Base-by-base conservation (phyloP, 2,888 invertebrate genomes). In the Microlaimidae sp. region DNA sequence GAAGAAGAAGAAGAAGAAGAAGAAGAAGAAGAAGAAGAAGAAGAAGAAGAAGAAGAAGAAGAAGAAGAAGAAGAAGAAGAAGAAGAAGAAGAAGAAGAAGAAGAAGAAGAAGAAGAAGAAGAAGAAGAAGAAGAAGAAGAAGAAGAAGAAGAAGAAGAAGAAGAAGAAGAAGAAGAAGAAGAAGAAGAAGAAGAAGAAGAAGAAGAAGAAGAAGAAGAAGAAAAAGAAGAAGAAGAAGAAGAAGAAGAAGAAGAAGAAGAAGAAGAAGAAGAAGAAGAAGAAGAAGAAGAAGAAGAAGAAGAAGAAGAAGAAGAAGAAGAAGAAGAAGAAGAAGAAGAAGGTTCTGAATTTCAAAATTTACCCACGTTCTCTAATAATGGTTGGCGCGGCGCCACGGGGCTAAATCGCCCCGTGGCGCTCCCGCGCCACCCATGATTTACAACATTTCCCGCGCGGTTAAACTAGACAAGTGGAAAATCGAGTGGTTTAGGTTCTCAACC, bases 61-160 rank as follows among this genome's bases (percentile, higher is more conserved):
- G 46, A 45, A 45, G 46, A 45, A 45, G 46, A 45, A 45, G 46
- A 45, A 45, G 46, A 45, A 45, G 46, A n/a, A 45, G 46, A 45
- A 45, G 46, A 45, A 45, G 46, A 45, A 55, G 19, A 40, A 23
- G 40, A 51, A 51, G 40, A 23, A 43, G 23, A 54, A 52, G 10
- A 49, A 40, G 38, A 49, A 42, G 25, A 45, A 45, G 27, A 28
- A 58, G 27, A 21, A 46, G 58, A 55, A 27, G 45, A 41, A 21
- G 26, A 26, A 2, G 50, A 25, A 43, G 27, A 32, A 1, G 54
- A 32, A 45, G 53, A 46, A 38, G 49, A 49, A 23, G 51, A 58
- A 27, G 50, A 52, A 13, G 48, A 28, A 23, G 54, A 26, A 2
- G 52, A 54, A 27, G 53, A 38, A 41, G 52, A 45, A 19, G 53